A percentile compares a stretch with the other conserved stretches of the same genome.
phyloP scores from a whole-genome alignment of 2,113 vertebrate species.

The Pelusios castaneus region DNA sequence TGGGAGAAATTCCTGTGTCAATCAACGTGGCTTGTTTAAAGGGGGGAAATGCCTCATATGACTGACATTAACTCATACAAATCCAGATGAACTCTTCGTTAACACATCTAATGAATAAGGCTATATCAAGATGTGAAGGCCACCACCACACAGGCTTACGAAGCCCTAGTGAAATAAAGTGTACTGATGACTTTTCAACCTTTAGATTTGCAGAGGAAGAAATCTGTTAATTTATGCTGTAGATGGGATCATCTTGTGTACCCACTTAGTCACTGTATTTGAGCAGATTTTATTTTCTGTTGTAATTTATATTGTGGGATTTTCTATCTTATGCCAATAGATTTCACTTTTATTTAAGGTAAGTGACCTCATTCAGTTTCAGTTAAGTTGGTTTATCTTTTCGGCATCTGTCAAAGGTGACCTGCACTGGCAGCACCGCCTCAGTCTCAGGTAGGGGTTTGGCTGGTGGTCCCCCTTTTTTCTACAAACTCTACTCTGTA shows the following conservation, averaged over 20 bases:
- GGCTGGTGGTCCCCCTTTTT: too few species aligned
- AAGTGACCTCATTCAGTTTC: constrained; percentile 17
- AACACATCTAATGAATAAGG: not conserved
- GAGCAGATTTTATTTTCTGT: not conserved
- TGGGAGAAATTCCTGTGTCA: not conserved
- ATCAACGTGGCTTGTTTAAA: not conserved
- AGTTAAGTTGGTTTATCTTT: constrained; percentile 30
- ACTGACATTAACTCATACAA: not conserved
- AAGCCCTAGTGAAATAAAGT: not conserved
- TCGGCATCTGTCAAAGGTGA: constrained; percentile 19
- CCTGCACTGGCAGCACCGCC: too few species aligned
- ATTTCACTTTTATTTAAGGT: constrained; percentile 9
- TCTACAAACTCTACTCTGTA: too few species aligned
- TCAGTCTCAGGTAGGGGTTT: too few species aligned
- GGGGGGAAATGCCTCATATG: not conserved
- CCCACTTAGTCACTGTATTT: not conserved
- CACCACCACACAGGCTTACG: not conserved
- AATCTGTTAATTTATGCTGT: not conserved
- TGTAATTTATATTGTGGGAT: not conserved
- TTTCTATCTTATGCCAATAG: not conserved
- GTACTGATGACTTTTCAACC: not conserved
- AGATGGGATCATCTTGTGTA: not conserved
- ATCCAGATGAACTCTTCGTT: not conserved
- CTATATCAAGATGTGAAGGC: not conserved
- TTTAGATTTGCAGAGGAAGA: constrained; percentile 10